Evolutionary conservation across 2,888 invertebrate genomes (phyloP).

Genomic region (Diaprepes abbreviatus): DNA sequence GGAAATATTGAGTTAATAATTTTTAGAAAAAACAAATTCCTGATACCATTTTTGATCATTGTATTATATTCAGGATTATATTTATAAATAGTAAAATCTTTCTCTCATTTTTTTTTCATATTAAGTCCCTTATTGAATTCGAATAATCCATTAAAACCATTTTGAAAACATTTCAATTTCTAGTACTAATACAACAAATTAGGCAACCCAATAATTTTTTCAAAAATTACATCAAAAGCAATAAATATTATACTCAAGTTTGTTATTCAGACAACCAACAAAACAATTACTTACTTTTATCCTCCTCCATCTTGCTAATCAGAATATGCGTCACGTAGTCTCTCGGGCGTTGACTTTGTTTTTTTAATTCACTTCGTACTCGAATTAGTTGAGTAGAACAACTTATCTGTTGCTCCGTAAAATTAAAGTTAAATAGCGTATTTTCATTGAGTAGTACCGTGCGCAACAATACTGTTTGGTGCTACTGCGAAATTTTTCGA

Average conservation of each 20-base stretch:
- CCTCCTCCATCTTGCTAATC: constrained; percentile 4
- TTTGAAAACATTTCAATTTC: too few relatives aligned
- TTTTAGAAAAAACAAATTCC: too few relatives aligned
- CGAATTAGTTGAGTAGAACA: constrained; percentile 7
- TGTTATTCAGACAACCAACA: not conserved
- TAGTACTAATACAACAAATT: too few relatives aligned
- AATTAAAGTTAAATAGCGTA: constrained; percentile 43
- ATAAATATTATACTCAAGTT: not conserved
- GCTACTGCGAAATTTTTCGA: constrained; percentile 13
- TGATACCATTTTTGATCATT: too few relatives aligned
- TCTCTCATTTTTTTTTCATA: too few relatives aligned
- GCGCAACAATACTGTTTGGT: constrained; percentile 36
- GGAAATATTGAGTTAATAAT: too few relatives aligned
- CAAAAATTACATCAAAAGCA: not conserved
- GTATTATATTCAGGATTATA: too few relatives aligned
- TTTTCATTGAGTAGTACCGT: constrained; percentile 29
- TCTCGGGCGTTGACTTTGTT: not conserved
- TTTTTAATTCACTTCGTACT: constrained; percentile 37
- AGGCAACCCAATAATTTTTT: not conserved
- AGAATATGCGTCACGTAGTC: not conserved
- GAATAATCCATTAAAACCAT: too few relatives aligned
- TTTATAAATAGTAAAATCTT: too few relatives aligned
- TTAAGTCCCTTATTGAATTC: too few relatives aligned
- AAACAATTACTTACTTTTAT: constrained; percentile 19
- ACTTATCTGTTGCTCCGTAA: constrained; percentile 1